Conservation (phyloP, 1,140 invertebrate genomes). For the Leptoteleia sp. region DNA sequence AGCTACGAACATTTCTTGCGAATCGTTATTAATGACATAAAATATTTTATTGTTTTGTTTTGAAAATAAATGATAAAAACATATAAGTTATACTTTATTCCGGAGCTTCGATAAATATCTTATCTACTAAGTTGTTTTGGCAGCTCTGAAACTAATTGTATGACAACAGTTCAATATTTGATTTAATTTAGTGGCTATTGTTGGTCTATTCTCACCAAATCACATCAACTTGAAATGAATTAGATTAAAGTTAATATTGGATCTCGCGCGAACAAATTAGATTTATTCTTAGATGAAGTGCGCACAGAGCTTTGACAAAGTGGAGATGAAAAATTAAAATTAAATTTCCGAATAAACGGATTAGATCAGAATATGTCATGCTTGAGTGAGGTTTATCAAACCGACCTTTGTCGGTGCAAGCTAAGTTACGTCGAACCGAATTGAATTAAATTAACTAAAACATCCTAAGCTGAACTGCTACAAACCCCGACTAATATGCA, state of each 20-base stretch:
- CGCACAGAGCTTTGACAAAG: slow-evolving; percentile 10
- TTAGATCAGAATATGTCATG: slow-evolving; percentile 40
- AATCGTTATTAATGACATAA: too few relatives aligned
- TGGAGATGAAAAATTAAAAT: slow-evolving; percentile 20
- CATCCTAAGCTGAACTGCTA: slow-evolving; percentile 22
- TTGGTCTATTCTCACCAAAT: slow-evolving; percentile 12
- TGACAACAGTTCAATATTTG: slow-evolving; percentile 29
- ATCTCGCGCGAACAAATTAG: slow-evolving; percentile 39
- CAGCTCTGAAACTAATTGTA: too few relatives aligned
- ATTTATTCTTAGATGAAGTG: slow-evolving; percentile 33
- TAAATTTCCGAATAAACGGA: slow-evolving; percentile 41
- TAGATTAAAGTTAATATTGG: slow-evolving; percentile 28
- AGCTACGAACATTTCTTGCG: too few relatives aligned
- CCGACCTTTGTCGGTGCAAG: slow-evolving; percentile 24
- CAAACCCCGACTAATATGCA: slow-evolving; percentile 16
- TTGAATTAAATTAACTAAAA: slow-evolving; percentile 28
- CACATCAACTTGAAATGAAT: slow-evolving; percentile 22
- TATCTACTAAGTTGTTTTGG: too few relatives aligned
- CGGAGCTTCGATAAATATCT: too few relatives aligned
- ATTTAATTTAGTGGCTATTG: slow-evolving; percentile 31
- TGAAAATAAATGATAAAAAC: too few relatives aligned
- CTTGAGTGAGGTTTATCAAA: slow-evolving; percentile 33
- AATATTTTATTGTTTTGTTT: too few relatives aligned
- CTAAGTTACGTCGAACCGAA: slow-evolving; percentile 27
- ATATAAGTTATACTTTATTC: too few relatives aligned